Evolutionary conservation across 1,140 invertebrate species (phyloP).

Genomic region (Aphidius gifuensis): DNA sequence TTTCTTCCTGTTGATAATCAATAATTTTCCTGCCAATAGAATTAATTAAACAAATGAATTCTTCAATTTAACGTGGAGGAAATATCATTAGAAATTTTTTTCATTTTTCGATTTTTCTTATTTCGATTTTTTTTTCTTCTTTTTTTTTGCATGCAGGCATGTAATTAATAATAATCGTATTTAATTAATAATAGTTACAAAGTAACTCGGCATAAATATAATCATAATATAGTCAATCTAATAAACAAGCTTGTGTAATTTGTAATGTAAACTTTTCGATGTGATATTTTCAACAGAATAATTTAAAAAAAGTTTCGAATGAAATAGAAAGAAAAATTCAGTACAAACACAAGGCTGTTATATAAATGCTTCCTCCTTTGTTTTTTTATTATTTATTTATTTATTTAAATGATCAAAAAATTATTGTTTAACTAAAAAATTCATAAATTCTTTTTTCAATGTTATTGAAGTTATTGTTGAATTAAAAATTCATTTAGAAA

Average conservation of each 20-base stretch:
- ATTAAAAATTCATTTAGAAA: background rate
- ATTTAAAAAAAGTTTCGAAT: conserved; percentile 8
- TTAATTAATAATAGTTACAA: background rate
- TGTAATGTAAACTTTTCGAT: background rate
- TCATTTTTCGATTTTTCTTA: too few species aligned
- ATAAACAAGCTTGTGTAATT: conserved; percentile 11
- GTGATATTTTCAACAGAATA: conserved; percentile 22
- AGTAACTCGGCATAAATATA: background rate
- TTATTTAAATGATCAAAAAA: too few species aligned
- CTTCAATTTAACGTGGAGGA: too few species aligned
- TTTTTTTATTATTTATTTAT: too few species aligned
- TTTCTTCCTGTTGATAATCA: too few species aligned
- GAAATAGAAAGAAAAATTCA: conserved; percentile 11
- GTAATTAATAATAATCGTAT: background rate
- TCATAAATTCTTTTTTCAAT: background rate
- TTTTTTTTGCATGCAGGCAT: conserved; percentile 20
- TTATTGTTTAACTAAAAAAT: conserved; percentile 4
- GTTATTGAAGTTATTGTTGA: conserved; percentile 11
- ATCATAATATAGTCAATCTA: background rate
- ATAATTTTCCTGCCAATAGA: too few species aligned
- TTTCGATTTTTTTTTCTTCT: too few species aligned
- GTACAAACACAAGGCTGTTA: conserved; percentile 22
- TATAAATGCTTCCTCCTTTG: background rate
- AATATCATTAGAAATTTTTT: too few species aligned
- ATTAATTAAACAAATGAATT: too few species aligned